Conservation (phyloP, 2,797 vertebrate species). For the Chiloscyllium punctatum region DNA sequence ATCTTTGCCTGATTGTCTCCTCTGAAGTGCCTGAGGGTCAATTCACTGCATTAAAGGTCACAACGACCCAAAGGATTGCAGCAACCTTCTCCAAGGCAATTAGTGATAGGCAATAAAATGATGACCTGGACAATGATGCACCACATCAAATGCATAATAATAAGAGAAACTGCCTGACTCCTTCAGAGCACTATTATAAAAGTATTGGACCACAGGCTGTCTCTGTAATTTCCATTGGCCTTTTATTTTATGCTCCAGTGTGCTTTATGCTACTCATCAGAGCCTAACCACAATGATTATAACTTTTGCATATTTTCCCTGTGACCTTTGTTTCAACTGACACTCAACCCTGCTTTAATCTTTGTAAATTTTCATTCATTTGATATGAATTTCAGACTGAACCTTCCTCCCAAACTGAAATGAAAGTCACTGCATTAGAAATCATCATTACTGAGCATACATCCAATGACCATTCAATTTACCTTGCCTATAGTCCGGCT, state of each 20-base stretch:
- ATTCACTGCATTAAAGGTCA: neutral
- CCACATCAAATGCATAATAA: neutral
- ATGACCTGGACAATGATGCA: no score
- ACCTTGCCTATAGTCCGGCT: slow-evolving; percentile 60
- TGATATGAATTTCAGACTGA: neutral
- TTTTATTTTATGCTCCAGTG: neutral
- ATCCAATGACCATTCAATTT: slow-evolving; percentile 31
- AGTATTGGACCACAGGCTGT: neutral
- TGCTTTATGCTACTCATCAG: neutral
- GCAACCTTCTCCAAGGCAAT: no score
- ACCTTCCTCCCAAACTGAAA: neutral
- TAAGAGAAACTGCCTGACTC: neutral
- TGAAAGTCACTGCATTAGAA: neutral
- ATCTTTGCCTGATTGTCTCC: neutral
- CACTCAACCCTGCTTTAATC: neutral
- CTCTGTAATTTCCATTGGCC: neutral
- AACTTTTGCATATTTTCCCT: neutral
- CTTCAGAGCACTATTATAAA: neutral
- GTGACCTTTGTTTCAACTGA: neutral
- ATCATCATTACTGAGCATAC: neutral
- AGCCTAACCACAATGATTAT: neutral
- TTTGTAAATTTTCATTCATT: neutral
- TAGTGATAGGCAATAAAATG: no score
- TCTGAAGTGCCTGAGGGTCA: neutral
- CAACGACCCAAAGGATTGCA: no score